Percentiles rank a stretch among this genome's conserved stretches.
Evolutionary conservation across 2,797 vertebrate species (phyloP).

Genomic region (Florisuga fusca): DNA sequence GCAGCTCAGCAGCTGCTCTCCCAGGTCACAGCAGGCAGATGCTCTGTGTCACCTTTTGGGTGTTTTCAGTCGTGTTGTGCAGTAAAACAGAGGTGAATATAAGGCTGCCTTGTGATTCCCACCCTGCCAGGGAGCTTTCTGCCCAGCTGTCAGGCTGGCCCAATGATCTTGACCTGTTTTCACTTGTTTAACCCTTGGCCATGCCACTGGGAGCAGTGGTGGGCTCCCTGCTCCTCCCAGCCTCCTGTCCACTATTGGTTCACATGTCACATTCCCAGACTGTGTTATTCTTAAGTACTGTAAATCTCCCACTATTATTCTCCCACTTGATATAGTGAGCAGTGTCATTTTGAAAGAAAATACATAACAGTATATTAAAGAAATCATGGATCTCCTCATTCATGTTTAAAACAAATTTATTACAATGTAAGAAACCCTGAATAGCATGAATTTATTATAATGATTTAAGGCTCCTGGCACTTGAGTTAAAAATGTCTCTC

Average conservation of each 20-base stretch:
- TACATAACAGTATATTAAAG: conserved; percentile 82
- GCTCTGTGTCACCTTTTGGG: rapidly evolving
- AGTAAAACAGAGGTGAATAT: rapidly evolving
- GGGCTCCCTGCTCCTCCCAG: not conserved
- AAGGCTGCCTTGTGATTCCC: not conserved
- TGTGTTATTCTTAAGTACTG: conserved; percentile 66
- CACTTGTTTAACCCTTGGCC: not conserved
- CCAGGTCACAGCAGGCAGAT: rapidly evolving
- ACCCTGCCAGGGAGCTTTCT: not conserved
- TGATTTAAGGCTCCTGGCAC: conserved; percentile 82
- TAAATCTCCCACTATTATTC: conserved; percentile 79
- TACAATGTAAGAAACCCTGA: conserved; percentile 81
- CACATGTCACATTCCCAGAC: conserved; percentile 26
- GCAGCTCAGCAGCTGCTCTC: rapidly evolving
- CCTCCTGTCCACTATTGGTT: not conserved
- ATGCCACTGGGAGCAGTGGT: rapidly evolving
- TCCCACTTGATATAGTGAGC: conserved; percentile 79
- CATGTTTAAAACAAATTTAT: conserved; percentile 85
- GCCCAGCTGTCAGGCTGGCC: not conserved
- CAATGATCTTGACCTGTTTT: rapidly evolving
- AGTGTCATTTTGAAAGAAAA: conserved; percentile 82
- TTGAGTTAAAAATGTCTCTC: conserved; percentile 82
- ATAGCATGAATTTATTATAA: conserved; percentile 84
- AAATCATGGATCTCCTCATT: conserved; percentile 84
- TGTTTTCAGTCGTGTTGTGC: rapidly evolving